Base-by-base conservation (phyloP, 1,140 invertebrate genomes). In the Ephestia elutella region DNA sequence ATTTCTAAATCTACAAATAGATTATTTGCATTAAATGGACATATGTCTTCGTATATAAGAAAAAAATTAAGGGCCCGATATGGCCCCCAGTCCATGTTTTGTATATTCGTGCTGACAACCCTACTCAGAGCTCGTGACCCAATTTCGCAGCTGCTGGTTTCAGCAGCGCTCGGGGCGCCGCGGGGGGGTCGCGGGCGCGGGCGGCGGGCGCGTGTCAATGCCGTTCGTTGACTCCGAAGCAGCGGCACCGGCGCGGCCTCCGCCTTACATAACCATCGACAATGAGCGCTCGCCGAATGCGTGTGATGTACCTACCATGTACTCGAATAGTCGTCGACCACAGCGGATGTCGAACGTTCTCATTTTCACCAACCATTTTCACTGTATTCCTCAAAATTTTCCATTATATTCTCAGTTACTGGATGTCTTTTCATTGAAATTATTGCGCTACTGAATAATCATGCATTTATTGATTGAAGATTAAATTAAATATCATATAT, bases 131-230 rank as follows among this genome's bases (percentile, higher is more conserved):
- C 82, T 84, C 76, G 85, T 86, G 85, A 86, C 83, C 83, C 66
- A 87, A 86, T 87, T 87, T 83, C 78, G 80, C 82, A 86, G 82
- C 82, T 84, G 82, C 78, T 86, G 78, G 78, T 86, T 86, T 85
- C 82, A 87, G 85, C 80, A 79, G 82, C 72, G 70, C 56, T 59
- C 72, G 60, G 70, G 75, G 71, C 67, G 66, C 67, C 53, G 63
- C 68, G 65, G 64, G 78, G 71, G 35, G 8, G 55, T 53, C 59
- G 48, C 57, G 63, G 30, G 73, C 57, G 70, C 59, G 74, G 60
- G 71, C 48, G 68, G 56, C 71, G 70, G 78, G 65, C 65, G 72
- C 84, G 78, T 87, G 85, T 86, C 85, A 87, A 87, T 87, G 85
- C 82, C 85, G 85, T 82, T 82, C 85, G 80, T 87, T 87, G 85